A percentile compares a stretch with the other conserved stretches of the same genome.
Evolutionary conservation across 2,113 vertebrate genomes (phyloP).

Genomic region (Triplophysa tibetana): DNA sequence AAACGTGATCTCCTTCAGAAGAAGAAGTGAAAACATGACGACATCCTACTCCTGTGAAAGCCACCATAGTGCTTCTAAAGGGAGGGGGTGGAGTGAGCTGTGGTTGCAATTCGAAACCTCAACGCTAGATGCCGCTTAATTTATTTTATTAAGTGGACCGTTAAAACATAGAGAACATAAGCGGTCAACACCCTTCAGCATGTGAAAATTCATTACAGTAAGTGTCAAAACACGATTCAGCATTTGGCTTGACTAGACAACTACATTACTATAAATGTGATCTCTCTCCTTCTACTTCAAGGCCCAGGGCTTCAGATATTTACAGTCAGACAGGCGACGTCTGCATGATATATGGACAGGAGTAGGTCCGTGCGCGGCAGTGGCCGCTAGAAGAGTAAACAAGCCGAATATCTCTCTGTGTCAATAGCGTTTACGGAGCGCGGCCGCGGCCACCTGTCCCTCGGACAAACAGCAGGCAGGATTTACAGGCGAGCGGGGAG

Average conservation of each 20-base stretch:
- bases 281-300: neutral
- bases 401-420: conserved; percentile 73
- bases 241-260: neutral
- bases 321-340: conserved; percentile 52
- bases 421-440: conserved; percentile 73
- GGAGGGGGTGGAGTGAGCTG: no score
- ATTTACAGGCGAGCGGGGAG: conserved; percentile 43
- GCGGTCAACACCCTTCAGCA: neutral
- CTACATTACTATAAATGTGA: neutral
- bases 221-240: neutral
- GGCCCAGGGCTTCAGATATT: conserved; percentile 10
- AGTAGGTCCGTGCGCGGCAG: conserved; percentile 70
- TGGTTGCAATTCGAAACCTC: no score
- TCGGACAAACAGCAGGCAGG: conserved; percentile 62
- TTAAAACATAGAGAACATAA: neutral
- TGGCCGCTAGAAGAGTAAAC: conserved; percentile 68
- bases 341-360: conserved; percentile 60
- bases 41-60: no score
- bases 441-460: conserved; percentile 74
- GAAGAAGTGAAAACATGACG: no score
- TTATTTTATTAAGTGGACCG: no score
- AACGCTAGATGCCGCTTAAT: no score
- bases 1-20: no score
- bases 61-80: no score
- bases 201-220: neutral